Base-by-base conservation (phyloP, 2,888 invertebrate genomes). In the Drepana falcataria region DNA sequence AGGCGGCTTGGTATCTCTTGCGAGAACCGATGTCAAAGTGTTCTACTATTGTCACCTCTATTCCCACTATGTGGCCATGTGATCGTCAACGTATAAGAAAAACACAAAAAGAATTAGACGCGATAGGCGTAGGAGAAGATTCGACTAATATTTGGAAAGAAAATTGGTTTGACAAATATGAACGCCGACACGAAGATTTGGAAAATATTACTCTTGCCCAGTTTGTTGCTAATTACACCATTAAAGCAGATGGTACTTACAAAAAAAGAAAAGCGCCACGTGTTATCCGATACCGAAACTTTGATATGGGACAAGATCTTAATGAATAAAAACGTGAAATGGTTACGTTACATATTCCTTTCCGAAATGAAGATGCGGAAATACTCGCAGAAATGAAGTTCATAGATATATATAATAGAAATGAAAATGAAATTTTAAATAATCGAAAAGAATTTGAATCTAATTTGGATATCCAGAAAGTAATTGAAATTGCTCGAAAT, bases 121-220 rank as follows among this genome's bases (percentile, higher is more conserved):
- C 58, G n/a, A n/a, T n/a, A n/a, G n/a, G n/a, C 35, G 52, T 79
- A 52, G 75, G 69, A 51, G 79, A 65, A 56, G 68, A 78, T 65
- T 70, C 64, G 52, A 75, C 71, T 6, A 69, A 87, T 55, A 63
- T 85, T 40, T 85, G 83, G 81, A 82, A 74, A 56, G 75, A 81
- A 56, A 77, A 83, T 66, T 79, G 77, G 65, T 74, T 83, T 51
- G 77, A 81, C 53, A 79, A 77, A 53, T 85, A 85, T 60, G 71
- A 85, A 64, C 68, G 78, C 64, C 57, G 84, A 59, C 83, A 81
- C 52, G 64, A 66, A 58, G 69, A 74, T 53, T 60, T 85, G 4
- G 53, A 68, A 54, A 49, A 73, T 53, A 58, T 79, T 49, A 71
- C 75, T 51, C 64, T 85, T 48, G 83, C 81, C 2, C 69, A 76